phyloP scores from a whole-genome alignment of 2,113 vertebrate species.

The Anas platyrhynchos region DNA sequence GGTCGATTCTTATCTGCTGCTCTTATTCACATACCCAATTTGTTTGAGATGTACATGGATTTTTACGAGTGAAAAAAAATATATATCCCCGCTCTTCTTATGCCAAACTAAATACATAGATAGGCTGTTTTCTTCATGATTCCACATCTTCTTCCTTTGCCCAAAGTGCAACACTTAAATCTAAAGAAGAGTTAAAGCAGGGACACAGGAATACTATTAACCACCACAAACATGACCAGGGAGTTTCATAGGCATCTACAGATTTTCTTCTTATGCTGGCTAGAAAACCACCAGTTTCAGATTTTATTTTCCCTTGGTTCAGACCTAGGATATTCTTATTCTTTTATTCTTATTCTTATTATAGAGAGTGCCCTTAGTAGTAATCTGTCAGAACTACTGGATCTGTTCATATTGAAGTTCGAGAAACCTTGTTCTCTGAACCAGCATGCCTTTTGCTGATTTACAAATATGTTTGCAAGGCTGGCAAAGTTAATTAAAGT shows the following conservation, averaged over 20 bases:
- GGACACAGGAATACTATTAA: not conserved
- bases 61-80: not conserved
- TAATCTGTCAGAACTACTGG: not conserved
- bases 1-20: not conserved
- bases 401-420: not conserved
- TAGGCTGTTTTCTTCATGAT: not conserved
- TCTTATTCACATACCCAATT: not conserved
- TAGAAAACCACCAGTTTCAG: not conserved
- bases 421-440: not conserved
- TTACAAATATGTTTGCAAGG: not conserved
- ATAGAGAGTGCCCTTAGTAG: not conserved
- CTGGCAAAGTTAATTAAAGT: slow-evolving; percentile 15
- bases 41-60: not conserved
- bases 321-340: not conserved
- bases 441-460: not conserved
- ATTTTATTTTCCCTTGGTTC: not conserved
- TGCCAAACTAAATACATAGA: not conserved
- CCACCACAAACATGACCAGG: not conserved
- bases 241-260: accelerated
- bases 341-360: not conserved
- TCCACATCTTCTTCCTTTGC: not conserved
- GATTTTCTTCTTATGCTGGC: not conserved
- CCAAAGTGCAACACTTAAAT: not conserved
- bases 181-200: not conserved
- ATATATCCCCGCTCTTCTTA: not conserved